Conservation (phyloP, 2,113 vertebrate species). For the Myxocyprinus asiaticus region DNA sequence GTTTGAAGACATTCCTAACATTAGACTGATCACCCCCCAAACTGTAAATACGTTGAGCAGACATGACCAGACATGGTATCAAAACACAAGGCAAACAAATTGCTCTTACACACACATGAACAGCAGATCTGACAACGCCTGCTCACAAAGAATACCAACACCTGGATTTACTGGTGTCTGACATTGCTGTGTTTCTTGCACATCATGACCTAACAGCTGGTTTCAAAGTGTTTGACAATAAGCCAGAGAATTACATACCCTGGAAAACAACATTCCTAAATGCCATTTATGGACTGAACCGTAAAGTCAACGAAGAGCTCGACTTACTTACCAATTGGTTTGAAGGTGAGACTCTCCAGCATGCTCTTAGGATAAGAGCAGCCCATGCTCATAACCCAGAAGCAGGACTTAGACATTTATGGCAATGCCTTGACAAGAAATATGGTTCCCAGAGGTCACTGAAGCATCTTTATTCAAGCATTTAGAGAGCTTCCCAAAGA, state of each 20-base stretch:
- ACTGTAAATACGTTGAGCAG: neutral
- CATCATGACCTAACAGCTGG: neutral
- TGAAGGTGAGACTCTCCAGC: too few species aligned
- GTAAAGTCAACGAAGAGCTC: neutral
- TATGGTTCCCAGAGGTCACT: too few species aligned
- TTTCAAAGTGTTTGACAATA: constrained; percentile 2
- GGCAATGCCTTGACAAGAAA: too few species aligned
- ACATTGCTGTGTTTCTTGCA: neutral
- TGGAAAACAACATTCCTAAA: neutral
- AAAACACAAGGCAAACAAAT: neutral
- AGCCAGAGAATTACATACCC: neutral
- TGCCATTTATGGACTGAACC: neutral
- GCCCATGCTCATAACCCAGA: too few species aligned
- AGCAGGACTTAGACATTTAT: too few species aligned
- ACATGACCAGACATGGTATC: neutral
- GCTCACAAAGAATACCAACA: neutral
- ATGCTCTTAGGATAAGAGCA: too few species aligned
- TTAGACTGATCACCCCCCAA: neutral
- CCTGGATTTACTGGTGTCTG: neutral
- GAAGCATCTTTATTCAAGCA: too few species aligned
- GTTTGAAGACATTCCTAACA: neutral
- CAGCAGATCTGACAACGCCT: too few species aligned
- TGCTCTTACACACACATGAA: neutral
- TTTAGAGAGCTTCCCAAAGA: too few species aligned
- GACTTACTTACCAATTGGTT: constrained; percentile 5